Evolutionary conservation across 2,113 vertebrate genomes (phyloP), one percentile per base, ranked within the genome.

Genomic region (Ictalurus furcatus): DNA sequence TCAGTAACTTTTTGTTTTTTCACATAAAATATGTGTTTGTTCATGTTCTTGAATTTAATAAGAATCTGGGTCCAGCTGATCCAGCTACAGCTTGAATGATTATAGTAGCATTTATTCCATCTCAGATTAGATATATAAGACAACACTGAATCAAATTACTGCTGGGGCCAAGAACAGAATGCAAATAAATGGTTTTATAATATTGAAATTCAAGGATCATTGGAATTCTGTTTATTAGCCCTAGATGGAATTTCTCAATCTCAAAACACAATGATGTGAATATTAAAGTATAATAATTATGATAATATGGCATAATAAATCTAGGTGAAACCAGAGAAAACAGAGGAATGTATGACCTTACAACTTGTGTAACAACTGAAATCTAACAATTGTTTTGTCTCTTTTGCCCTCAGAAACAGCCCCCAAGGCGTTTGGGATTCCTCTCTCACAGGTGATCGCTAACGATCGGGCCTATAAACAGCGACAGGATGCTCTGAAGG

Each of bases 381-480:
- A 83, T 83, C 21, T 25, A 82, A 23, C 3, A 40, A 6, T 61
- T 61, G 8, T 52, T 48, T 63, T 59, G 5, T 34, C 63, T 74
- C 5, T 48, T 21, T 78, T 28, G 25, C 21, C 73, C 34, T 4
- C 37, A 97, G 97, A 97, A 34, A 94, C 92, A 0, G 91, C 89
- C 3, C 90, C 96, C 19, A 96, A 96, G 92, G 95, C 96, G 0
- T 98, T 98, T 0, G 96, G 97, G 65, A 94, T 97, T 89, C 95
- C 97, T 0, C 96, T 98, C 0, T 89, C 92, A 23, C 96, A 97
- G 87, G 97, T 96, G 44, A 96, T 98, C 0, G 94, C 95, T 80
- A 96, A 97, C 0, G 97, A 97, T 92, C 93, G 93, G 0, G 94
- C 94, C 17, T 86, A 92, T 91, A 96, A 94, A 69, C 96, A 93